Percentiles rank a stretch among this genome's conserved stretches.
Conservation (phyloP, 2,113 vertebrate genomes). For the Oncorhynchus clarkii region DNA sequence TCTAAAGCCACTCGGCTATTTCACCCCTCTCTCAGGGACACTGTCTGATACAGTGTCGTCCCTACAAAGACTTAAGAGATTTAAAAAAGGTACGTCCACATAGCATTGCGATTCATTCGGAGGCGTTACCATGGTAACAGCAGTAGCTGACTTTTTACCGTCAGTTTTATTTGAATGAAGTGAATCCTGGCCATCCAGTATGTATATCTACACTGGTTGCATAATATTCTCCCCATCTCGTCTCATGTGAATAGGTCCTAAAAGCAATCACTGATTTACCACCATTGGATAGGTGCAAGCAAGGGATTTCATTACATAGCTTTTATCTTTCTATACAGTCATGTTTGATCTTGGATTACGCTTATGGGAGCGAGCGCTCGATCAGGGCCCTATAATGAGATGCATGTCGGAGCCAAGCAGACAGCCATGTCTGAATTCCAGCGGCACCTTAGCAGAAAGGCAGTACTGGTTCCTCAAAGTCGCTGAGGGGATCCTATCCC, state of each 20-base stretch:
- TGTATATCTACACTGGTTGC: no score
- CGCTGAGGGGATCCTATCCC: conserved; percentile 22
- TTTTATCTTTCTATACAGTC: not conserved
- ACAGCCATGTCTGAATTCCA: conserved; percentile 12
- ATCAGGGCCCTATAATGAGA: not conserved
- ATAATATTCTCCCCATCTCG: no score
- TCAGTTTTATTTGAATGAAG: no score
- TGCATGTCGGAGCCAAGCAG: not conserved
- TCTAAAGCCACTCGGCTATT: conserved; percentile 10
- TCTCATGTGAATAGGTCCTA: not conserved
- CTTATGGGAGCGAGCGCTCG: not conserved
- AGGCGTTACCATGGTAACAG: no score
- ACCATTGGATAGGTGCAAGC: not conserved
- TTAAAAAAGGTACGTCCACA: no score
- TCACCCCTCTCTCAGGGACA: not conserved
- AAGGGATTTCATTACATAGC: not conserved
- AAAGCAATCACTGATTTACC: not conserved
- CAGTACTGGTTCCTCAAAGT: conserved; percentile 23
- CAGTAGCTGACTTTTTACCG: no score
- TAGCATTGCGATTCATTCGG: no score
- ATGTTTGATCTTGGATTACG: not conserved
- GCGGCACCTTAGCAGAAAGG: conserved; percentile 8
- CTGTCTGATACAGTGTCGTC: no score
- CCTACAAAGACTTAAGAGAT: no score
- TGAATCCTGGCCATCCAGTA: no score